phyloP scores from a whole-genome alignment of 2,113 vertebrate genomes.

The Bubo scandiacus region DNA sequence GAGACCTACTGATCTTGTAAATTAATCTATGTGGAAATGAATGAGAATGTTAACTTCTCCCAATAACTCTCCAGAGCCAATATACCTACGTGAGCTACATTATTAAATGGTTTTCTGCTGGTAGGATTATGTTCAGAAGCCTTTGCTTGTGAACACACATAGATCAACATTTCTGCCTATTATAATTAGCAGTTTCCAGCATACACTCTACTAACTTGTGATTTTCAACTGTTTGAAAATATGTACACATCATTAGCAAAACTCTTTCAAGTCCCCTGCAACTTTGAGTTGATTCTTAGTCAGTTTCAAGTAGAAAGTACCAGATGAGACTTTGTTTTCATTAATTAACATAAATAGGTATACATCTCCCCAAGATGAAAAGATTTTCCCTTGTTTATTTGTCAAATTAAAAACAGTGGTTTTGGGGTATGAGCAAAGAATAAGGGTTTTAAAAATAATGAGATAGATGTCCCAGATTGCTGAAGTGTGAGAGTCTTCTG shows the following conservation, averaged over 20 bases:
- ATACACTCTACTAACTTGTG: not conserved
- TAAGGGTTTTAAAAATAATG: slow-evolving; percentile 4
- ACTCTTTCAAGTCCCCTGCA: not conserved
- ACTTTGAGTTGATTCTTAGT: not conserved
- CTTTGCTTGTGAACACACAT: not conserved
- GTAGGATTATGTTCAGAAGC: not conserved
- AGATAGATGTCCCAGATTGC: not conserved
- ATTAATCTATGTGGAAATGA: not conserved
- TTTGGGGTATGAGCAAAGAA: not conserved
- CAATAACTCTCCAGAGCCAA: not conserved
- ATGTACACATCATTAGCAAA: slow-evolving; percentile 12
- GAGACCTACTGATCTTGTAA: not conserved
- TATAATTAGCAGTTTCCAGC: not conserved
- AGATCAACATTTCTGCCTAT: not conserved
- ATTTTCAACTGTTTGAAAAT: not conserved
- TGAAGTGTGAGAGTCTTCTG: not conserved
- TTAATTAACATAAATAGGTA: slow-evolving; percentile 9
- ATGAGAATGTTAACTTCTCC: not conserved
- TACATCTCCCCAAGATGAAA: not conserved
- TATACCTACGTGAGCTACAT: not conserved
- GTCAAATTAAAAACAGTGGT: not conserved
- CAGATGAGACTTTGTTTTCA: not conserved
- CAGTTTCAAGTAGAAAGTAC: not conserved
- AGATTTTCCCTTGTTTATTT: not conserved
- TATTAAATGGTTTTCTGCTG: not conserved